Conservation (phyloP, 2,113 vertebrate species). For the Australoheros scitulus region DNA sequence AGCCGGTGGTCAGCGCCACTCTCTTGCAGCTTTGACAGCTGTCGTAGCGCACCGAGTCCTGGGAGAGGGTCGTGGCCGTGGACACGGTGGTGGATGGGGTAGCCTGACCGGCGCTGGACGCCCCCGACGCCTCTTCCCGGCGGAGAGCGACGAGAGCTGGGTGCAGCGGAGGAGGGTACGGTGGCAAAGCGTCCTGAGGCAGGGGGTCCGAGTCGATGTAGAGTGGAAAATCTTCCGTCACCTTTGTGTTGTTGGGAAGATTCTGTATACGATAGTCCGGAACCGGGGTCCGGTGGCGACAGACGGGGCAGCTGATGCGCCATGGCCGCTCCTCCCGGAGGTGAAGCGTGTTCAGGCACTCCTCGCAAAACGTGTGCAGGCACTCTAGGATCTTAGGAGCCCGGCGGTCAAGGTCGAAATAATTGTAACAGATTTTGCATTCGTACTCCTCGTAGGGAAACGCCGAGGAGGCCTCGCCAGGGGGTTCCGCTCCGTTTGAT, state of each 20-base stretch:
- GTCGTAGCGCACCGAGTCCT: conserved; percentile 84
- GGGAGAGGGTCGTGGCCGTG: conserved; percentile 84
- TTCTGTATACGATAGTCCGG: conserved; percentile 88
- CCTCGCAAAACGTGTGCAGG: conserved; percentile 95
- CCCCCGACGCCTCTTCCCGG: conserved; percentile 74
- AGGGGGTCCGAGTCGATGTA: conserved; percentile 86
- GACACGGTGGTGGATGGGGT: conserved; percentile 80
- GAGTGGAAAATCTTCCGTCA: conserved; percentile 87
- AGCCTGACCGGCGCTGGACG: conserved; percentile 66
- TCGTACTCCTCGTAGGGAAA: conserved; percentile 90
- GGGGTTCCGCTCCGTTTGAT: conserved; percentile 65
- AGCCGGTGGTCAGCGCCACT: conserved; percentile 89
- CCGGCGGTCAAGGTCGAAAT: conserved; percentile 90
- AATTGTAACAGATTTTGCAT: conserved; percentile 96
- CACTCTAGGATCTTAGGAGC: conserved; percentile 92
- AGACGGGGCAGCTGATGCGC: conserved; percentile 89
- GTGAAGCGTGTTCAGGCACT: conserved; percentile 91
- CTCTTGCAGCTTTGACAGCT: conserved; percentile 91
- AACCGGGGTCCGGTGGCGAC: conserved; percentile 90
- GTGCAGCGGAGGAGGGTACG: conserved; percentile 79
- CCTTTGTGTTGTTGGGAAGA: conserved; percentile 92
- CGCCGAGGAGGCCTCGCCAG: conserved; percentile 57
- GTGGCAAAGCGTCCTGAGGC: conserved; percentile 87
- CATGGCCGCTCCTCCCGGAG: conserved; percentile 83
- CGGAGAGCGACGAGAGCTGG: conserved; percentile 79